These are phyloP conservation scores for Zaprionus inermis DNA, from an alignment of 1,140 invertebrate species.

Conservation along the genomic window DNA sequence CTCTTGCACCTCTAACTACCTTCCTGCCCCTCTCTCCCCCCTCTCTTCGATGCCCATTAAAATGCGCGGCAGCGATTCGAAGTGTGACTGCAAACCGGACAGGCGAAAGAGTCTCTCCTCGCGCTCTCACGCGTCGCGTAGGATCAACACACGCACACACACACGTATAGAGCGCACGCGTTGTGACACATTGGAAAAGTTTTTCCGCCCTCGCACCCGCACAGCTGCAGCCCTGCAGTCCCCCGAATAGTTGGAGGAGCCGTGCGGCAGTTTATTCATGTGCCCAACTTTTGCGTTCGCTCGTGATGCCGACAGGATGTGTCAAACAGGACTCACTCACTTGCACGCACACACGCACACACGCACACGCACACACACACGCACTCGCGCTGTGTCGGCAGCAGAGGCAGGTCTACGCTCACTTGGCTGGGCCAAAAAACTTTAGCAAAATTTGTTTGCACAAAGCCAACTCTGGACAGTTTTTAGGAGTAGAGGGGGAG, in stretches of 20 bases:
- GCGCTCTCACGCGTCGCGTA: background rate
- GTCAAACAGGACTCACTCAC: conserved; percentile 54
- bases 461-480: conserved; percentile 9
- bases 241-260: background rate
- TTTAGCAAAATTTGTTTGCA: conserved; percentile 54
- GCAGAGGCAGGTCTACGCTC: conserved; percentile 7
- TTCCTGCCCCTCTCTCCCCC: background rate
- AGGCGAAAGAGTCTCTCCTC: conserved; percentile 10
- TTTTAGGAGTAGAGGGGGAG: background rate
- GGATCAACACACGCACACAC: conserved; percentile 14
- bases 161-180: background rate
- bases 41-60: conserved; percentile 23
- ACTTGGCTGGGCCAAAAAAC: conserved; percentile 20
- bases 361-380: background rate
- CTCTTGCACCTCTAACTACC: background rate
- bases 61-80: conserved; percentile 40
- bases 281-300: conserved; percentile 34
- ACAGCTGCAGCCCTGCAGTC: background rate
- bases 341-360: conserved; percentile 2
- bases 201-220: background rate
- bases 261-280: conserved; percentile 21
- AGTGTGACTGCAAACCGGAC: conserved; percentile 28
- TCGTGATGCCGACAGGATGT: conserved; percentile 55
- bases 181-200: conserved; percentile 10
- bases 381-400: background rate